Evolutionary conservation across 1,140 invertebrate genomes (phyloP), one percentile per base, ranked within the genome.

Genomic region (Anthonomus grandis): DNA sequence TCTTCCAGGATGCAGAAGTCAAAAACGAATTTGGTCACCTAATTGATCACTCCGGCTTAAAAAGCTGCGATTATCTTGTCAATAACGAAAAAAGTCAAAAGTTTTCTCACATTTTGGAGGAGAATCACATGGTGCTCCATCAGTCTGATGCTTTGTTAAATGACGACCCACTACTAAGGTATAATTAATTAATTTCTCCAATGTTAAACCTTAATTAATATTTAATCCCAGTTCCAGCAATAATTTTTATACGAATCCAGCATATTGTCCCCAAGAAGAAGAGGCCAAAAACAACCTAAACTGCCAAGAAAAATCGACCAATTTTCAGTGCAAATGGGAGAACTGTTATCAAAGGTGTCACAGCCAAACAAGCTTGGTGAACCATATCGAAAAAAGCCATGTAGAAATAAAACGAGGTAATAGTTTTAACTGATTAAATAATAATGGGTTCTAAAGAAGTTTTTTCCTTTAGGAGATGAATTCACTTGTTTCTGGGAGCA

Each of bases 401-500:
- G 89, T 98, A 21, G 93, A 96, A 67, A 81, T 87, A 37, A 81
- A 88, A 48, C 85, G 86, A 77, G 79, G 79, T 81, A 74, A 69
- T 27, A 42, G 18, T 13, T 41, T 8, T 49, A 18, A 17, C 9
- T 15, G 15, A 8, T 39, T n/a, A 8, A 44, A 44, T 9, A 44
- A 22, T 9, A 44, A 19, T 5, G 9, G 23, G 9, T 44, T 44
- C 23, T 15, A 0, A 15, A 15, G 36, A 12, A 39, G n/a, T 12
- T n/a, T 15, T 8, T 8, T n/a, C 15, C 10, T 21, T 27, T 58
- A 81, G 83, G 83, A 9, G 91, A 93, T 25, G 93, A 96, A 64
- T 97, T 94, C 71, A 88, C 90, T 13, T 98, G 95, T 72, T 85
- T 90, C 37, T 98, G 95, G 95, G 77, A 84, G 37, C 87, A 87